Percentiles rank a stretch among this genome's conserved stretches.
Conservation (phyloP, 2,797 vertebrate genomes). For the Esox masquinongy region DNA sequence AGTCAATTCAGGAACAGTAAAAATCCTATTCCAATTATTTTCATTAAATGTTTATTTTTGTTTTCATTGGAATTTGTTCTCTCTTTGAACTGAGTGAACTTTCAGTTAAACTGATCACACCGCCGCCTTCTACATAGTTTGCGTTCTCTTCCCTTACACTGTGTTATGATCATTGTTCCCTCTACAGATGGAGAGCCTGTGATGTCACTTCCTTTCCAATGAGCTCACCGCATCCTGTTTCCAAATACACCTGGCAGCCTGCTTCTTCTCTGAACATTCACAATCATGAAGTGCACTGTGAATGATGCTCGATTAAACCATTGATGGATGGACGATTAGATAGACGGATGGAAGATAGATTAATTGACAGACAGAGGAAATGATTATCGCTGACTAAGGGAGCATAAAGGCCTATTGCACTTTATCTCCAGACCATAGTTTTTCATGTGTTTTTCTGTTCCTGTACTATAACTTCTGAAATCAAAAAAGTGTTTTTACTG, state of each 20-base stretch:
- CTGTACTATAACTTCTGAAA: not conserved
- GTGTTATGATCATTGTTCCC: not conserved
- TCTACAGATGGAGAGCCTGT: slow-evolving; percentile 51
- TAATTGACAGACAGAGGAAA: not conserved
- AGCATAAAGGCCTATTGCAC: not conserved
- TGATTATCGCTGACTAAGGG: not conserved
- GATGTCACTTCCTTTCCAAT: slow-evolving; percentile 30
- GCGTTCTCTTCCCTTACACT: no score
- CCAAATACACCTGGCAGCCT: slow-evolving; percentile 15
- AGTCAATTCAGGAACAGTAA: no score
- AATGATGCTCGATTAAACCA: not conserved
- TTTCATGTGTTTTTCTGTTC: not conserved
- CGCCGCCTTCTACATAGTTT: no score
- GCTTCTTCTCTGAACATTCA: slow-evolving; percentile 17
- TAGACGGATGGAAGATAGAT: not conserved
- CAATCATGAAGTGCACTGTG: not conserved
- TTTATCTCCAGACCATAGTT: not conserved
- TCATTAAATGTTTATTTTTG: no score
- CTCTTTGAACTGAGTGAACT: no score
- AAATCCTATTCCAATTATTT: no score
- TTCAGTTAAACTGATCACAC: no score
- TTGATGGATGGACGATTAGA: slow-evolving; percentile 3
- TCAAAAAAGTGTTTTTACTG: not conserved
- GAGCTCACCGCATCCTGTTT: not conserved
- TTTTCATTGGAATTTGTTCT: no score